Base-by-base conservation (phyloP, 2,797 vertebrate genomes). In the Naso thynnoides region DNA sequence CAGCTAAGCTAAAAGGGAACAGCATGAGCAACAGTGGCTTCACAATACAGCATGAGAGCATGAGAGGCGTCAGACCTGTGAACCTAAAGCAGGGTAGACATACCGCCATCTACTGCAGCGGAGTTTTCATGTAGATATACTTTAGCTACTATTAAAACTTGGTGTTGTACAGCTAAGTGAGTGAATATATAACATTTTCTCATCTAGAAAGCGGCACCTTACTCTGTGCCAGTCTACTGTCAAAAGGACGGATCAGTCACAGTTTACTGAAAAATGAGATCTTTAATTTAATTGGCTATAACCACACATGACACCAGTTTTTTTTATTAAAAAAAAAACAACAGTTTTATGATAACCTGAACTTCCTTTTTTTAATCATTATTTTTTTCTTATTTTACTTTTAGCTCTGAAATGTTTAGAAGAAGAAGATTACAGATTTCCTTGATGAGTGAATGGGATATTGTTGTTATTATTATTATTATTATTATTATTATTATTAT, bases 71-170 rank as follows among this genome's bases (percentile, higher is more conserved):
- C 0, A n/a, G 41, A 57, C 39, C 55, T 58, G 70, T 63, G 64
- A 77, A 71, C 2, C 4, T 21, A 13, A 0, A 8, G 24, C 39
- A 49, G 15, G 36, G 8, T 9, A 15, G 2, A 5, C 0, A 0
- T 54, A 79, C 23, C 15, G 68, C 73, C 81, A 67, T 47, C 83
- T 82, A 60, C 63, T 64, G 83, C 29, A 4, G 6, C 0, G 73
- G 75, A 77, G 66, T 26, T 42, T 15, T n/a, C 9, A 7, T n/a
- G 18, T 16, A 41, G 15, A 16, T 16, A 18, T n/a, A 21, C 9
- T 19, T 21, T 21, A 11, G 9, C 36, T 38, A 3, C 8, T 24
- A 26, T 49, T n/a, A 6, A 49, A 19, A 8, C 5, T 18, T 4
- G 31, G 49, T 13, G 21, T 6, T 53, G 9, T 53, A 31, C 23